A percentile compares a stretch with the other conserved stretches of the same genome.
phyloP scores from a whole-genome alignment of 1,140 invertebrate genomes.

The Orchestia grillus region DNA sequence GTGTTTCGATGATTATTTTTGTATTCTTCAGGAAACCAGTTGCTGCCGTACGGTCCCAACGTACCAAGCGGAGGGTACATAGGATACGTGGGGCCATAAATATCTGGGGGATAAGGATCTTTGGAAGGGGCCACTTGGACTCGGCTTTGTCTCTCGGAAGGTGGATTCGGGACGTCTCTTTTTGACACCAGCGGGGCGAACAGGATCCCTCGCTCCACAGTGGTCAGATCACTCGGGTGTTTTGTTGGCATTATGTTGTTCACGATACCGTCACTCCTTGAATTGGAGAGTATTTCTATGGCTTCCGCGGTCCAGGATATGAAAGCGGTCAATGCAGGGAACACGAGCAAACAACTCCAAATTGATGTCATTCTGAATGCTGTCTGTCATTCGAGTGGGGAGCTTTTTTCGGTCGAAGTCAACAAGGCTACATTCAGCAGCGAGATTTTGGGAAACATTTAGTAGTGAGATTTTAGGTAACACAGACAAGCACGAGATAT shows the following conservation, averaged over 20 bases:
- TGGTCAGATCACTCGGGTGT: neutral
- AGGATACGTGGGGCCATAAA: slow-evolving; percentile 19
- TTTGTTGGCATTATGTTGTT: neutral
- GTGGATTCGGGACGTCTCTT: neutral
- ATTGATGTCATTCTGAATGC: neutral
- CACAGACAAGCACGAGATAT: too few relatives aligned
- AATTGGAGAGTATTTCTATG: neutral
- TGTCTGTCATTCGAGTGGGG: neutral
- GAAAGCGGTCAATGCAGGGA: neutral
- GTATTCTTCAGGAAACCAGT: slow-evolving; percentile 48
- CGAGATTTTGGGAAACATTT: neutral
- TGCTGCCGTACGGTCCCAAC: slow-evolving; percentile 22
- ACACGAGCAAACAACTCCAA: neutral
- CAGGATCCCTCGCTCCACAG: neutral
- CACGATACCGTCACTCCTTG: neutral
- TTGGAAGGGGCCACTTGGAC: neutral
- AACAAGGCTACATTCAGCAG: neutral
- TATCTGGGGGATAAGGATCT: neutral
- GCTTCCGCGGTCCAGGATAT: neutral
- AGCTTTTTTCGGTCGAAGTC: neutral
- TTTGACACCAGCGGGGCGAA: neutral
- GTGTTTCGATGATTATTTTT: slow-evolving; percentile 43
- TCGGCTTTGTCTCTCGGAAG: neutral
- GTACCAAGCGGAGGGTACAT: slow-evolving; percentile 47
- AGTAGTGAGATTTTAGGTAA: too few relatives aligned